Percentiles rank a stretch among this genome's conserved stretches.
These are phyloP conservation scores for Leucoma salicis DNA, from an alignment of 2,888 invertebrate species.

Conservation along the genomic window DNA sequence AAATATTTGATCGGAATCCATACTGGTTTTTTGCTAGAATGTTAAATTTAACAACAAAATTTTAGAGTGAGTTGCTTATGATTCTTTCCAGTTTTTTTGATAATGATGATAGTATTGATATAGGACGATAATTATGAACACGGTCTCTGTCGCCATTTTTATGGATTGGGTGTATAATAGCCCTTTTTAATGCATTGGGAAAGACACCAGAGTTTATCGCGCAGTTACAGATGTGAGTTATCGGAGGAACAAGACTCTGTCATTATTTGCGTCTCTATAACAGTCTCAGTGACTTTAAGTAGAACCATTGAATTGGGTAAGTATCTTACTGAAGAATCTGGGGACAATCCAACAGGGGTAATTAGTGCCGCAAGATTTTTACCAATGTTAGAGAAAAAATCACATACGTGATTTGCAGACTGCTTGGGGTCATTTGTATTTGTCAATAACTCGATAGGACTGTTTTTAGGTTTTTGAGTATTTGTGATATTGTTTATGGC, in stretches of 20 bases:
- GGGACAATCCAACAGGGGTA: background rate
- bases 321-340: background rate
- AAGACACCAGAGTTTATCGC: no score
- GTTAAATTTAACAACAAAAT: background rate
- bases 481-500: background rate
- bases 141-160: background rate
- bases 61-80: background rate
- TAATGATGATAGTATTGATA: background rate
- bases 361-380: no score
- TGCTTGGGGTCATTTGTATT: background rate
- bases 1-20: background rate
- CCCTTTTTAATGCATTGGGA: background rate
- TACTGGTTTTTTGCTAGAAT: background rate
- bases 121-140: background rate
- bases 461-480: background rate
- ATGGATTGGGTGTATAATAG: background rate
- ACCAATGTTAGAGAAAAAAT: background rate
- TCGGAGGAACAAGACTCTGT: no score
- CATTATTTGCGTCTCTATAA: no score
- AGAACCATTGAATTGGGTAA: background rate
- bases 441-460: background rate
- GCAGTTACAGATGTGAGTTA: no score
- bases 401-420: background rate
- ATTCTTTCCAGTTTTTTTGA: background rate
- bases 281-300: background rate